phyloP scores from a whole-genome alignment of 2,888 invertebrate genomes.

The Temnothorax rugatulus region DNA sequence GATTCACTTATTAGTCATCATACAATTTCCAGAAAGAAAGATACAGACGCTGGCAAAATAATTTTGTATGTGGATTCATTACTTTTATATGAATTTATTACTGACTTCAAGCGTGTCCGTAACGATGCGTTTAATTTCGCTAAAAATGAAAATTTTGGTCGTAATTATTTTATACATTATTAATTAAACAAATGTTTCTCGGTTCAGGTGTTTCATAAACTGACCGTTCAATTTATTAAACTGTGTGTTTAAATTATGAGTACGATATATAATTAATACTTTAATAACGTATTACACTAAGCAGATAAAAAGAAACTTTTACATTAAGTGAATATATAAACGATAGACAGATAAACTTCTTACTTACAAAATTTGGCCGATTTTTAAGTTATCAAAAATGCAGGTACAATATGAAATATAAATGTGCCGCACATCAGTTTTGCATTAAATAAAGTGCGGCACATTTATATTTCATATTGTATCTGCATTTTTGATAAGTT shows the following conservation, averaged over 20 bases:
- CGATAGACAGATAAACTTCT: not conserved
- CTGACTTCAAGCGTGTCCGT: not conserved
- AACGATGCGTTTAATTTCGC: not conserved
- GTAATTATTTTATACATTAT: not conserved
- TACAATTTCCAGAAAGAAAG: not conserved
- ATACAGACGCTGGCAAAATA: not conserved
- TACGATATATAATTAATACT: not conserved
- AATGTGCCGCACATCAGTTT: too few relatives aligned
- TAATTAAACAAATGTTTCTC: conserved; percentile 5
- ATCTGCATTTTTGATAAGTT: not conserved
- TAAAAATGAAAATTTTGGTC: conserved; percentile 3
- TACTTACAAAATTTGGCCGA: not conserved
- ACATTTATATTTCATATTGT: not conserved
- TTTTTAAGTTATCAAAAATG: too few relatives aligned
- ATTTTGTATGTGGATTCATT: not conserved
- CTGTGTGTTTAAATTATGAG: not conserved
- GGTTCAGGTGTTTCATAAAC: not conserved
- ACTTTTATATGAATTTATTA: conserved; percentile 4
- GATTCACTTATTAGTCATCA: not conserved
- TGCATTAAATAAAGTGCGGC: not conserved
- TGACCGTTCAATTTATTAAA: not conserved
- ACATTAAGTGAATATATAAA: not conserved
- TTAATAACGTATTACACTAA: not conserved
- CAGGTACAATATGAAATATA: too few relatives aligned
- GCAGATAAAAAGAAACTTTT: not conserved